Base-by-base conservation (phyloP, 2,797 vertebrate genomes). In the Chiroxiphia lanceolata region DNA sequence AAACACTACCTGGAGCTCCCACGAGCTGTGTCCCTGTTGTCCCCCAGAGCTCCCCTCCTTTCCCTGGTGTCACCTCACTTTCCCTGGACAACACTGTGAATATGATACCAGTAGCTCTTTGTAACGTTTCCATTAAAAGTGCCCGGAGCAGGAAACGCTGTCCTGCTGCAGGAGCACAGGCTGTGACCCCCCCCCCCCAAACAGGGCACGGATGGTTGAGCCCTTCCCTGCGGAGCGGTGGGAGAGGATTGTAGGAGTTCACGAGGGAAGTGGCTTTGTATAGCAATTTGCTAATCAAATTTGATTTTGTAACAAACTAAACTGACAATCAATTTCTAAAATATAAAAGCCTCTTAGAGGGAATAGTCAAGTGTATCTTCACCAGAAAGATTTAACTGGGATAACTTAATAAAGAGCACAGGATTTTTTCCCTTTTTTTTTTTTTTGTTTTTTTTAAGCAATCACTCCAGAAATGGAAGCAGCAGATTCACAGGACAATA, bases 261-360 rank as follows among this genome's bases (percentile, higher is more conserved):
- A 69, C 36, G 42, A 59, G 8, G 31, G 8, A 72, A 79, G 69
- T 61, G 72, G 76, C 91, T 96, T 91, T 31, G 31, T 57, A 5
- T 61, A 89, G 91, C 81, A 68, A 36, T 89, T 91, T 95, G 77
- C 82, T 97, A 83, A 90, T 94, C 81, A 78, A 81, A 91, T 84
- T 71, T 86, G 85, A 85, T 94, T 95, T 89, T 3, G 0, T 92
- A 91, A 81, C 8, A 17, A 96, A 79, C 83, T 86, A 88, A 97
- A 96, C 91, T 96, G 97, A 98, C 98, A 98, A 98, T 98, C 97
- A 98, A 33, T 93, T 97, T 95, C 93, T 97, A 95, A 97, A 96
- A 79, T 79, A 21, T 47, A 76, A 80, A 96, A 93, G 67, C 87
- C 84, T 96, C 90, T 95, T 85, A 83, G 95, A 94, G 88, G 95